phyloP scores from a whole-genome alignment of 23 tunicate genomes.

The Halocynthia roretzi region DNA sequence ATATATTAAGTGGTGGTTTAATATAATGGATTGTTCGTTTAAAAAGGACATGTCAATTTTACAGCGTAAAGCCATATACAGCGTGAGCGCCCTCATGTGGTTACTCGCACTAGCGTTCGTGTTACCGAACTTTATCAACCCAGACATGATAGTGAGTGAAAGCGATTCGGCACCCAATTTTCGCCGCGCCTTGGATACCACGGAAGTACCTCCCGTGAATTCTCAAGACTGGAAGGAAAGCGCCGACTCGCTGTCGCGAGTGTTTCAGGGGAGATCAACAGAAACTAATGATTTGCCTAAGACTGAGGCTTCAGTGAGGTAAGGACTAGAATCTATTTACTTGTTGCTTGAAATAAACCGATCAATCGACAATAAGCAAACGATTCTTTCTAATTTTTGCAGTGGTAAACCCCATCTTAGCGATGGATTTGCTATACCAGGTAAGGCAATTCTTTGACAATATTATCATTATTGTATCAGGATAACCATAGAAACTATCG shows the following conservation, averaged over 20 bases:
- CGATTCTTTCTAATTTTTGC: too few relatives aligned
- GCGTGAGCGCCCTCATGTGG: constrained; percentile 58
- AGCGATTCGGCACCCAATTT: constrained; percentile 15
- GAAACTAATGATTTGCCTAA: too few relatives aligned
- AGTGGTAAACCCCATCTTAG: too few relatives aligned
- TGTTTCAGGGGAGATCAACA: neutral
- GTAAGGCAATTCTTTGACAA: too few relatives aligned
- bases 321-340: too few relatives aligned
- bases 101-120: constrained; percentile 59
- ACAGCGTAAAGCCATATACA: constrained; percentile 64
- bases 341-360: too few relatives aligned
- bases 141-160: constrained; percentile 30
- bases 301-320: too few relatives aligned
- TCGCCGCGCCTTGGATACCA: neutral
- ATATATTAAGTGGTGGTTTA: too few relatives aligned
- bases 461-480: too few relatives aligned
- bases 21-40: neutral
- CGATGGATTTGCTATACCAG: too few relatives aligned
- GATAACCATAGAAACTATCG: too few relatives aligned
- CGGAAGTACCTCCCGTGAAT: constrained; percentile 4
- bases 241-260: neutral
- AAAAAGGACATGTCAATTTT: neutral
- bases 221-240: constrained; percentile 4
- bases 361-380: too few relatives aligned
- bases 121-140: constrained; percentile 49